Base-by-base conservation (phyloP, 2,888 invertebrate genomes). In the Drosophila eohydei region DNA sequence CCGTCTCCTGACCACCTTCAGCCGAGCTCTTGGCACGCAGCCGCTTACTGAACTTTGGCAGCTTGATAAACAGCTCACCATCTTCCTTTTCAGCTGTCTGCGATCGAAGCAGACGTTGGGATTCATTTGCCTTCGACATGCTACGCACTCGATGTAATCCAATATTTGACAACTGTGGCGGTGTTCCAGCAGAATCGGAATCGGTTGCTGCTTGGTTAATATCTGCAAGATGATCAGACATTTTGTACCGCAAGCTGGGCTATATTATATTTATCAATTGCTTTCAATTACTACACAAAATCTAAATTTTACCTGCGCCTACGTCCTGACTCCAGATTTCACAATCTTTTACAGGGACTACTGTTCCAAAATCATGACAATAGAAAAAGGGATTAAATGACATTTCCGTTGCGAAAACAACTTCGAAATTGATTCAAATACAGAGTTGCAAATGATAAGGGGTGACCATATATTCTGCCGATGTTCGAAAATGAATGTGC, bases 21-120 rank as follows among this genome's bases (percentile, higher is more conserved):
- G 43, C 36, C 2, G 54, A 11, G 30, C 4, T 30, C 30, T 59
- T 78, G 32, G 6, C 48, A 2, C 74, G 62, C 5, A 40, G 28
- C 6, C 63, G 71, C 40, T 69, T 67, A 3, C 8, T 54, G 12
- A 82, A 84, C 11, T 58, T 56, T 0, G 83, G 87, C 6, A 75
- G 32, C 36, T 80, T 69, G 6, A 83, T 71, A 16, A 87, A 87
- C 4, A 87, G 60, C 14, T 83, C 83, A 6, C 65, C 58, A 2
- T 64, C 50, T 0, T 38, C 51, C 30, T 56, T 44, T 14, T 59
- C 65, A 0, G 43, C 51, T 0, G 56, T 52, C 38, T 48, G 65
- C 26, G 77, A 78, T 11, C 74, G 43, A 4, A 74, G 78, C 51
- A 61, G 28, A 38, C 78, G 71, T 3, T 62, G 62, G 8, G 70